These are phyloP conservation scores for Cheilosia grossa DNA, from an alignment of 2,888 invertebrate genomes.

Conservation along the genomic window DNA sequence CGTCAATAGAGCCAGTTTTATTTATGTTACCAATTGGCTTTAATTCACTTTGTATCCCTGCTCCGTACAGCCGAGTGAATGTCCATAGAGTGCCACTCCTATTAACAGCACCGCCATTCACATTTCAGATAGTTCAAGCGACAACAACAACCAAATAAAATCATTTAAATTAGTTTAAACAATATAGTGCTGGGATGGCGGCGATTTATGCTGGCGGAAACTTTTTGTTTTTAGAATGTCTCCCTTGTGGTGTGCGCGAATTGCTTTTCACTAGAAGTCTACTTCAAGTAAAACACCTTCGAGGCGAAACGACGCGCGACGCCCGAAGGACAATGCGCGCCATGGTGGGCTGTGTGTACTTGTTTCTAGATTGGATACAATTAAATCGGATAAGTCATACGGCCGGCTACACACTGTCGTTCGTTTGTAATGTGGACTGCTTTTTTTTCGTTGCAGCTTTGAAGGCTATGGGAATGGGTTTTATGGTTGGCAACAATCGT, in stretches of 20 bases:
- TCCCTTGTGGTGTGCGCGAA: slow-evolving; percentile 14
- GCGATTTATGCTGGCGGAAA: slow-evolving; percentile 51
- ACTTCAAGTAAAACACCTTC: slow-evolving; percentile 44
- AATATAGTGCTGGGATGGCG: slow-evolving; percentile 4
- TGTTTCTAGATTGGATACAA: slow-evolving; percentile 49
- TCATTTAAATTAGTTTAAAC: slow-evolving; percentile 65
- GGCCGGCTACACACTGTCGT: too few species aligned
- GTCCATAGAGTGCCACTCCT: slow-evolving; percentile 58
- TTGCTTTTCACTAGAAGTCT: neutral
- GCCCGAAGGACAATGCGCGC: slow-evolving; percentile 55
- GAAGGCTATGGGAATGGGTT: slow-evolving; percentile 63
- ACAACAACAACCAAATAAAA: slow-evolving; percentile 19
- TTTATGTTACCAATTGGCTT: slow-evolving; percentile 61
- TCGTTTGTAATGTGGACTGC: slow-evolving; percentile 11
- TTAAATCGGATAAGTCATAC: slow-evolving; percentile 53
- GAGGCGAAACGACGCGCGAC: slow-evolving; percentile 21
- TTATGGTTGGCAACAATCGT: slow-evolving; percentile 30
- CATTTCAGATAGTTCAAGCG: slow-evolving; percentile 32
- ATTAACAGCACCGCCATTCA: slow-evolving; percentile 48
- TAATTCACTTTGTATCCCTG: slow-evolving; percentile 20
- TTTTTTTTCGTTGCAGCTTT: slow-evolving; percentile 14
- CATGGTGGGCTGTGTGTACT: slow-evolving; percentile 40
- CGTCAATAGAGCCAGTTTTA: slow-evolving; percentile 55
- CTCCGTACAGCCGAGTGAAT: slow-evolving; percentile 42
- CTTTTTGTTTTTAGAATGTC: slow-evolving; percentile 49